Evolutionary conservation across 2,888 invertebrate genomes (phyloP), one percentile per base, ranked within the genome.

Genomic region (Psylliodes chrysocephalus): DNA sequence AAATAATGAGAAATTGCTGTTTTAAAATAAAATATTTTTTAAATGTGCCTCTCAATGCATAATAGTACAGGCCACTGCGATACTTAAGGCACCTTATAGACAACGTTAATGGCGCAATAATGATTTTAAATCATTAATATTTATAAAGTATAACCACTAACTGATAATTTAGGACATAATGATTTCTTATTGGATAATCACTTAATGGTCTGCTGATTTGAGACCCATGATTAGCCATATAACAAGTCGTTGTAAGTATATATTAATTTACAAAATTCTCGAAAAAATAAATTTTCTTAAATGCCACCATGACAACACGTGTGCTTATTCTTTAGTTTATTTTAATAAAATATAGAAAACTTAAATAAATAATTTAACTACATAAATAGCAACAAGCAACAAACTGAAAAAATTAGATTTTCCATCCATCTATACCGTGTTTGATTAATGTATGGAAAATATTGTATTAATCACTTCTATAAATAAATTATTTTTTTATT

Each of bases 181-280:
- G 47, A 64, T 66, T 62, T 65, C 63, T 66, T 70, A 66, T 64
- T 52, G 53, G 56, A 66, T 67, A 67, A 64, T 66, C 64, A 67
- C 60, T 71, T 68, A 68, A 68, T 70, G 69, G 69, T 71, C 66
- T 63, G 60, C 46, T 68, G 70, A 66, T 67, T 70, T 44, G 18
- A 18, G 19, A 17, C 17, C 44, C 18, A 17, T 44, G n/a, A 44
- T 44, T 44, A 17, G n/a, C 8, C 25, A 2, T 33, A 1, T 8
- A 7, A 10, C 33, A 2, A 33, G 33, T 7, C 33, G 5, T 38
- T 38, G 38, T 6, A 42, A 18, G 14, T 12, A n/a, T n/a, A n/a
- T n/a, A 42, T n/a, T 42, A 42, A 44, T 44, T 19, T 44, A 18
- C 17, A 1, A 44, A 44, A 44, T 44, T 44, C 18, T 17, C 10